Conservation (phyloP, 2,888 invertebrate species). For the Baccha elongata region DNA sequence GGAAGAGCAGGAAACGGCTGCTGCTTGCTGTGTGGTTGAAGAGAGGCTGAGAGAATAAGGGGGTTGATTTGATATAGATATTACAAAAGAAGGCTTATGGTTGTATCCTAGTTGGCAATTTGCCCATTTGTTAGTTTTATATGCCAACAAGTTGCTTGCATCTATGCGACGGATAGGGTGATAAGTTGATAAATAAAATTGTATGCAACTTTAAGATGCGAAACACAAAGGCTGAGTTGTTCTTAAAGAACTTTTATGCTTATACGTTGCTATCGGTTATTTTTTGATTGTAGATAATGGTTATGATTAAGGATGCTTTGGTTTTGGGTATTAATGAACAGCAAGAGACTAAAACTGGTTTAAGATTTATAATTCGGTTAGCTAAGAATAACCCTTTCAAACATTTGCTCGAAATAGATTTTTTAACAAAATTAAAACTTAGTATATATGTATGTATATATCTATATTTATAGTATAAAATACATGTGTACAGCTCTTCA, state of each 20-base stretch:
- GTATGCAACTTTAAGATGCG: constrained; percentile 45
- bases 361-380: too few relatives aligned
- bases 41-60: constrained; percentile 2
- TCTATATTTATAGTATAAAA: too few relatives aligned
- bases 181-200: constrained; percentile 39
- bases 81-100: constrained; percentile 62
- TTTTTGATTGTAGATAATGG: not conserved
- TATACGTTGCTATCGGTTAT: constrained; percentile 23
- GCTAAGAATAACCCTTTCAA: too few relatives aligned
- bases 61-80: constrained; percentile 37
- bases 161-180: constrained; percentile 1
- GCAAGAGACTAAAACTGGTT: too few relatives aligned
- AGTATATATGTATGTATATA: too few relatives aligned
- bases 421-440: too few relatives aligned
- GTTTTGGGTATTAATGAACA: too few relatives aligned
- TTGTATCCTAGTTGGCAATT: constrained; percentile 70
- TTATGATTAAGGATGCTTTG: too few relatives aligned
- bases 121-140: constrained; percentile 68
- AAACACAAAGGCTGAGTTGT: constrained; percentile 4
- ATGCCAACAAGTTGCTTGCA: constrained; percentile 66
- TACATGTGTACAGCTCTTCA: too few relatives aligned
- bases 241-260: constrained; percentile 12
- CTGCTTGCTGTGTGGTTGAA: not conserved
- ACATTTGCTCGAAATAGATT: too few relatives aligned
- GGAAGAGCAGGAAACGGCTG: constrained; percentile 58